Base-by-base conservation (phyloP, 2,888 invertebrate species). In the Syrphus vitripennis region DNA sequence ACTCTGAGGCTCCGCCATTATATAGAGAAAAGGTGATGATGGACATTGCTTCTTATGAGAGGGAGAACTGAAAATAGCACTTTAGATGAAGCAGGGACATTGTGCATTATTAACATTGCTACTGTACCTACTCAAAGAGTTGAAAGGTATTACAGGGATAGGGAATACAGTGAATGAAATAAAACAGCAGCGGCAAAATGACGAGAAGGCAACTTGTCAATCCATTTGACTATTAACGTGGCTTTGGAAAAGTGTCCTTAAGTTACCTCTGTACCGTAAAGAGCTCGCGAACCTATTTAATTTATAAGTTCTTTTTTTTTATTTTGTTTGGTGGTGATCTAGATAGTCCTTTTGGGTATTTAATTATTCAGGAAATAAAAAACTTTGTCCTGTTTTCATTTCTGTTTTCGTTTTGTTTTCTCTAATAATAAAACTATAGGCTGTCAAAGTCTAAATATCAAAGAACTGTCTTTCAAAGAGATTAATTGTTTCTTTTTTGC, bases 51-150 rank as follows among this genome's bases (percentile, higher is more conserved):
- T 72, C 45, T 72, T n/a, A n/a, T n/a, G n/a, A n/a, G 67, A 81
- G 67, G 55, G 72, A 84, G 24, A 57, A 80, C 76, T 80, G 67
- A 80, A 84, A 84, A 67, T 72, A 76, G 71, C 81, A 84, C 84
- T 84, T 84, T 69, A 80, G 72, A 53, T 42, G 45, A 76, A 42
- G 67, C 48, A 75, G 63, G 72, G 59, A 80, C 12, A 42, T 24
- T 67, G 67, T 84, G 37, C 65, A 80, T 80, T 75, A 76, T 71
- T 80, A 59, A 76, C 70, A 59, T 57, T 21, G 7, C 55, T 29
- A 26, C 24, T 74, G 29, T 16, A 29, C 34, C 10, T 26, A 48
- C 19, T 45, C 59, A n/a, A 69, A 40, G 61, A 77, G 37, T 61
- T 31, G 31, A 34, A 34, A 31, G 48, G 45, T 37, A 26, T 53